Evolutionary conservation across 1,140 invertebrate species (phyloP), one percentile per base, ranked within the genome.

Genomic region (Chironomus tepperi): DNA sequence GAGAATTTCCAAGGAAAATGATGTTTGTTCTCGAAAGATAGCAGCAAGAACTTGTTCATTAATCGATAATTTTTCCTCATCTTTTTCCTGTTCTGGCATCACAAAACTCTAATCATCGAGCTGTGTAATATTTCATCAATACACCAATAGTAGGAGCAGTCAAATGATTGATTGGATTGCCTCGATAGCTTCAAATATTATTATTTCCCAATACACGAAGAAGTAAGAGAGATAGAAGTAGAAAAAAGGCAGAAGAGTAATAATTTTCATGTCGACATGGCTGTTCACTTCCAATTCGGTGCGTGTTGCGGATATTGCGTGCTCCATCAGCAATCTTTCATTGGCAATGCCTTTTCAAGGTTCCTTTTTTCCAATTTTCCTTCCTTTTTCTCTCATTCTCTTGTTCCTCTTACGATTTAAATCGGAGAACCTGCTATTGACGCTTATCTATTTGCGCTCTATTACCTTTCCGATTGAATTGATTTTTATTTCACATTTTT

Each of bases 111-210:
- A 57, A 57, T 57, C 47, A 57, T 70, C 65, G 65, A 70, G 18
- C 65, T 70, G 65, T 70, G 65, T 70, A 70, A 70, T 70, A 70
- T 70, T 70, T 70, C 65, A 70, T 70, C 65, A 70, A 18, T 70
- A 70, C 47, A 57, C 24, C 24, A 34, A 34, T 57, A 57, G 47
- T 15, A 57, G 9, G 47, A 57, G 19, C 65, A 70, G 65, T 10
- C 12, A n/a, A 7, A 70, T 70, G 65, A 70, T 70, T 70, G 65
- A 70, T 70, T 70, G 65, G 19, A 70, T 19, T 70, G 24, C 24
- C 24, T 34, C 1, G 24, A 34, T 34, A 2, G 24, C 24, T 34
- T 34, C 24, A 34, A 34, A 34, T 34, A 34, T 34, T 34, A 34
- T 34, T 34, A 34, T 34, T 34, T 34, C 24, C 24, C 24, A 34